Evolutionary conservation across 2,888 invertebrate species (phyloP), one percentile per base, ranked within the genome.

Genomic region (Perizoma affinitatum): DNA sequence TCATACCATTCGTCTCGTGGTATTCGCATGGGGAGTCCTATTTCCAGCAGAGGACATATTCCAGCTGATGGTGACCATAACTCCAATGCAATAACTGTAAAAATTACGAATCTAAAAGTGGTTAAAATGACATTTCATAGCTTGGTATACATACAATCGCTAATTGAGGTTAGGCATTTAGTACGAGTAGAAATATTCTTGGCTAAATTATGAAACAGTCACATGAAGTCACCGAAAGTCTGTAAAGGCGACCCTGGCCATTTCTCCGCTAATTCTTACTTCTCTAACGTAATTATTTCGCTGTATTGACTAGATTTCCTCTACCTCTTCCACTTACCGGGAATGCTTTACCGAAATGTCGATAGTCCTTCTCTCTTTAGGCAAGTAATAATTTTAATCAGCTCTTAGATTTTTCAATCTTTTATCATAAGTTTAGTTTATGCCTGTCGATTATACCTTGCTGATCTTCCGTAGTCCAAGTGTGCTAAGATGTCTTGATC

Each of bases 291-390:
- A 49, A 54, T 48, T 53, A 50, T 53, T 54, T 50, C 58, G 41
- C 50, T 59, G 45, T 61, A 58, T 54, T 61, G 50, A 63, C 54
- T 55, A 59, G 62, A 49, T 57, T 52, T 66, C 54, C 58, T 66
- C 62, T 66, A 42, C 59, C 57, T 63, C 57, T 57, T 57, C 51
- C 58, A 58, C 62, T 55, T 53, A 63, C 63, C 63, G 63, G 63
- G 63, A 63, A 63, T 63, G 60, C 59, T 50, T 63, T 60, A 61
- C 57, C 50, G 63, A 59, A 59, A 59, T 59, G 48, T 53, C 58
- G 59, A 63, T 59, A 61, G 63, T 45, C 59, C 63, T 60, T 61
- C 63, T 63, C 60, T 47, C 53, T 57, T 63, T 63, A 61, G 60
- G 60, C 60, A 61, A 63, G 60, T 63, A 63, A 57, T 57, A 58